Evolutionary conservation across 2,113 vertebrate species (phyloP).

Genomic region (Steatornis caripensis): DNA sequence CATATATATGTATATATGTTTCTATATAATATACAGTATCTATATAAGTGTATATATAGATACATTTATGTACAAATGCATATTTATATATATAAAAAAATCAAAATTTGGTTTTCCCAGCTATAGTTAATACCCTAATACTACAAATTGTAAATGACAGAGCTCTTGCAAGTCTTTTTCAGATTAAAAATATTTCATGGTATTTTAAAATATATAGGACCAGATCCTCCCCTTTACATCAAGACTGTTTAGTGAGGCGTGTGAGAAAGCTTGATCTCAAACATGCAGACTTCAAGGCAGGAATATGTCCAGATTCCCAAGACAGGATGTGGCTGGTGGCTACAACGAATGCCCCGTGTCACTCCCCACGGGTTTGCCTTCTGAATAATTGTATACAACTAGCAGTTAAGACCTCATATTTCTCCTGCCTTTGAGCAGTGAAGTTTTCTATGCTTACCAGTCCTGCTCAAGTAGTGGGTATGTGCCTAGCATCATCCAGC

Average conservation of each 20-base stretch:
- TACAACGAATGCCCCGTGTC: neutral
- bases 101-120: constrained; percentile 25
- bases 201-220: constrained; percentile 13
- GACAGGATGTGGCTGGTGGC: neutral
- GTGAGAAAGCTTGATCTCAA: neutral
- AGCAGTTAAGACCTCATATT: neutral
- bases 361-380: neutral
- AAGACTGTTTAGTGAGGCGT: constrained; percentile 9
- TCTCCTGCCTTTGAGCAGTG: neutral
- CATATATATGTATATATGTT: neutral
- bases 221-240: neutral
- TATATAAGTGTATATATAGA: constrained; percentile 23
- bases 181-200: constrained; percentile 38
- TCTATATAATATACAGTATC: constrained; percentile 24
- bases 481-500: neutral
- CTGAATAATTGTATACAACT: neutral
- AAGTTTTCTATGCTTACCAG: neutral
- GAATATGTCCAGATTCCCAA: neutral
- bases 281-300: constrained; percentile 8
- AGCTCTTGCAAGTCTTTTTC: constrained; percentile 30
- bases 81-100: constrained; percentile 15
- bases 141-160: constrained; percentile 3
- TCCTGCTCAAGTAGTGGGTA: neutral
- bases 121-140: neutral
- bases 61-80: constrained; percentile 34